Conservation (phyloP, 2,888 invertebrate genomes). For the Latheticus oryzae region DNA sequence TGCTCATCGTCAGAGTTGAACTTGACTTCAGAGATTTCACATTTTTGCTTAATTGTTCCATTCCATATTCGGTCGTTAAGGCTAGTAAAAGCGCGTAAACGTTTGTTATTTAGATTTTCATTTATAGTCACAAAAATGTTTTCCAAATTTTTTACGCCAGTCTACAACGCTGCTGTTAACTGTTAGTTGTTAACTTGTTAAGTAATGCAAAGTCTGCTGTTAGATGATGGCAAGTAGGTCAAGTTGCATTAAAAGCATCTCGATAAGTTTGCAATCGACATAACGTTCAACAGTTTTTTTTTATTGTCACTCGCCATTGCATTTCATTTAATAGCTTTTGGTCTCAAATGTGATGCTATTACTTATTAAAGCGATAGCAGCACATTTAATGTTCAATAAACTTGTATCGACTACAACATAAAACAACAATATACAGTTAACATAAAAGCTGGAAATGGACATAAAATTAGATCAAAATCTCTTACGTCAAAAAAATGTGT, state of each 20-base stretch:
- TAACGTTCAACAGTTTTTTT: conserved; percentile 18
- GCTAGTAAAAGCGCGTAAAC: no score
- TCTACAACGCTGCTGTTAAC: no score
- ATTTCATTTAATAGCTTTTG: conserved; percentile 27
- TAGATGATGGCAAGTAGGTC: no score
- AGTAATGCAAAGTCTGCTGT: no score
- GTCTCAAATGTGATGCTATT: conserved; percentile 20
- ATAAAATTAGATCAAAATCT: conserved; percentile 36
- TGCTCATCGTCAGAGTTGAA: no score
- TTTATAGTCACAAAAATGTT: no score
- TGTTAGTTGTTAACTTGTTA: no score
- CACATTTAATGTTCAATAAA: conserved; percentile 44
- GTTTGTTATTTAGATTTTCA: no score
- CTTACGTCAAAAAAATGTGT: conserved; percentile 16
- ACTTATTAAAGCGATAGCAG: conserved; percentile 37
- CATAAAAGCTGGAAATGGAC: conserved; percentile 35
- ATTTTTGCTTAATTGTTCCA: no score
- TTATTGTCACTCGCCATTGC: conserved; percentile 9
- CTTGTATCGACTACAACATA: conserved; percentile 38
- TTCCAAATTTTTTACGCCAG: no score
- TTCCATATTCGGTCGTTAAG: no score
- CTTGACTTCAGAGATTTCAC: no score
- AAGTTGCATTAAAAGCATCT: conserved; percentile 23
- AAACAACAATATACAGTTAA: conserved; percentile 38
- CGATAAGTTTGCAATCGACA: conserved; percentile 18